A percentile compares a stretch with the other conserved stretches of the same genome.
Evolutionary conservation across 2,888 invertebrate species (phyloP).

Genomic region (Nomada fucata): DNA sequence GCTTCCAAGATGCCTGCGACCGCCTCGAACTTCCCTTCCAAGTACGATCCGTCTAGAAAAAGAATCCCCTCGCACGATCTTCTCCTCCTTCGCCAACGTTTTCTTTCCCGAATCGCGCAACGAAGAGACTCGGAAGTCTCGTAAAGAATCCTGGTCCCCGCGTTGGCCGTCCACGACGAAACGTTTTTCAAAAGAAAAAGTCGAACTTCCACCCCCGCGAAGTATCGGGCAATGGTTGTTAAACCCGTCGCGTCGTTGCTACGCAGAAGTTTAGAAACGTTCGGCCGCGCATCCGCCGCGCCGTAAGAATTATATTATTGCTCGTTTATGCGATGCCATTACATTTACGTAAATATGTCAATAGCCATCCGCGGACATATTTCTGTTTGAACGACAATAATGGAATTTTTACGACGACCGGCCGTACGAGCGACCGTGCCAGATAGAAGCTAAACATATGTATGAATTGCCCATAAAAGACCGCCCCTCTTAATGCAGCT

Average conservation of each 20-base stretch:
- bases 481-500: constrained; percentile 45
- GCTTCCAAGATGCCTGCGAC: constrained; percentile 10
- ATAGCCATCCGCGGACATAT: constrained; percentile 35
- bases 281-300: not conserved
- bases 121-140: constrained; percentile 8
- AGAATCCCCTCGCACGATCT: not conserved
- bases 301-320: constrained; percentile 45
- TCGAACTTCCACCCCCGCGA: not conserved
- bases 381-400: constrained; percentile 55
- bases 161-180: not conserved
- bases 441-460: constrained; percentile 51
- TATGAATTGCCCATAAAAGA: constrained; percentile 61
- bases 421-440: constrained; percentile 23
- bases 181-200: constrained; percentile 4
- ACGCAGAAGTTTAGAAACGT: constrained; percentile 18
- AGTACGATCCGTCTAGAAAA: not conserved
- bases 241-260: constrained; percentile 18
- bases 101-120: not conserved
- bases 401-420: constrained; percentile 59
- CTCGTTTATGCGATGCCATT: constrained; percentile 56
- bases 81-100: constrained; percentile 4
- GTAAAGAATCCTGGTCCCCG: constrained; percentile 2
- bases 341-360: constrained; percentile 59
- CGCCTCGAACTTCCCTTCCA: not conserved
- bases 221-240: constrained; percentile 12